Evolutionary conservation across 2,797 vertebrate genomes (phyloP), one percentile per base, ranked within the genome.

Genomic region (Capromys pilorides): DNA sequence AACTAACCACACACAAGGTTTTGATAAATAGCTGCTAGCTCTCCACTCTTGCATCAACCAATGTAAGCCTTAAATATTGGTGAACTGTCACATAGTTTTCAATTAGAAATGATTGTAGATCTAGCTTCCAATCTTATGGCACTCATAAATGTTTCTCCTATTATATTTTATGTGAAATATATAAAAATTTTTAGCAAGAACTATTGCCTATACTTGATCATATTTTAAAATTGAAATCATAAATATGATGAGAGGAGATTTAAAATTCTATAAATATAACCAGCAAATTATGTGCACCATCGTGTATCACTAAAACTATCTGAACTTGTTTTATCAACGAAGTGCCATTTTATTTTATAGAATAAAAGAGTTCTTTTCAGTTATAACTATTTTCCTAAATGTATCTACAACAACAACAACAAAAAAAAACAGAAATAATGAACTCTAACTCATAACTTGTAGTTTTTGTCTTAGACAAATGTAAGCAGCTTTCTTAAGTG

Each of bases 31-130:
- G 97, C 97, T 98, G 95, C 92, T 98, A 98, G 98, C 98, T 98
- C 98, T 98, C 98, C 97, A 98, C 97, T 97, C 94, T 97, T 96
- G 94, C 97, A 98, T 98, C 97, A 97, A 97, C 97, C 97, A 97
- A 98, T 94, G 97, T 97, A 98, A 98, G 97, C 97, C 98, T 98
- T 98, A 98, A 98, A 98, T 98, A 98, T 98, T 98, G 98, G 98
- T 98, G 97, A 98, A 98, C 94, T 98, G 97, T 98, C 98, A 98
- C 97, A 98, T 98, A 97, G 98, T 98, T 98, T 98, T 98, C 97
- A 98, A 97, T 98, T 98, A 98, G 97, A 97, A 98, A 98, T 67
- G 92, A 97, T 96, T 97, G 96, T 96, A 98, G 95, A 98, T 98
- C 97, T 95, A 96, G 97, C 93, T 98, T 97, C 96, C 61, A 97